Evolutionary conservation across 1,140 invertebrate species (phyloP), one percentile per base, ranked within the genome.

Genomic region (Panagrolaimus sp.): DNA sequence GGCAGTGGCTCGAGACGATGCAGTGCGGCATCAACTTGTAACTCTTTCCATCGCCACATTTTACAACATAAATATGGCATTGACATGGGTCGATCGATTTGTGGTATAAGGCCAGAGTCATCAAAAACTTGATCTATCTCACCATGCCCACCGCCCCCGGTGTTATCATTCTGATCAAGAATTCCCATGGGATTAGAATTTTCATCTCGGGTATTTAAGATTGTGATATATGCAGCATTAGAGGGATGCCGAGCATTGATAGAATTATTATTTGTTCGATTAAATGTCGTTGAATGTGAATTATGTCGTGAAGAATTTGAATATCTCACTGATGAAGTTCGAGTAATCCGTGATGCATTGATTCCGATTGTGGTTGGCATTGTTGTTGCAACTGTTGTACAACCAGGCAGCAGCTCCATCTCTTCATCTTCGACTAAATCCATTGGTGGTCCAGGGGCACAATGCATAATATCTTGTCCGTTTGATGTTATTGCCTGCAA

Each of bases 1-100:
- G 80, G 80, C 57, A 82, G 62, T 13, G 81, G 78, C 45, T 82
- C 80, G 9, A 82, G 66, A 23, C 81, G 72, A 70, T 82, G 80
- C 5, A 82, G 71, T 20, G 80, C 80, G 16, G 80, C 80, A 68
- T 82, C 80, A 5, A 81, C 77, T 64, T 79, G 79, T 16, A 82
- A 66, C 43, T 83, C 80, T 62, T 75, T 78, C 80, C 80, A 82
- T 16, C 80, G 46, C 80, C 80, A 82, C 72, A 82, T 76, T 67
- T 82, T 82, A 57, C 80, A 82, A 51, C 80, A 82, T 31, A 82
- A 68, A 63, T 82, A 82, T 14, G 80, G 80, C 81, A 82, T 82
- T 31, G 62, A 69, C 67, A 78, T 78, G 3, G 76, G 76, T 25
- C 74, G 63, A 62, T 82, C 80, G 31, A 82, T 82, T 69, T 82